Conservation (phyloP, 1,140 invertebrate genomes). For the Argopecten irradians region DNA sequence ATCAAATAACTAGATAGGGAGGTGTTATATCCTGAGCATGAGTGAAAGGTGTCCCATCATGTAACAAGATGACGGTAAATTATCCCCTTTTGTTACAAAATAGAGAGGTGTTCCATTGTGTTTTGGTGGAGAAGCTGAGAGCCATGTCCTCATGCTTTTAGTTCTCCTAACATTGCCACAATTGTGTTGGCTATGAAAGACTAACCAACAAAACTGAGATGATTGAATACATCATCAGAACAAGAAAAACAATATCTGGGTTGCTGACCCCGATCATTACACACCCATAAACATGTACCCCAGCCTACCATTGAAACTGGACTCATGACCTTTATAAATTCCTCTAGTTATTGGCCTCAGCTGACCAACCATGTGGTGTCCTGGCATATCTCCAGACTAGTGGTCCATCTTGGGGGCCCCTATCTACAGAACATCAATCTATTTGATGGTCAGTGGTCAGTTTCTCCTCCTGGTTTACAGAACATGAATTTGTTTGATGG, state of each 20-base stretch:
- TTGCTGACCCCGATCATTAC: not conserved
- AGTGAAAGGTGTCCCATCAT: not conserved
- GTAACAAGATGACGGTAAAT: no score
- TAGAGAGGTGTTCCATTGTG: not conserved
- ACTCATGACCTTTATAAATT: not conserved
- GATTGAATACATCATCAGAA: not conserved
- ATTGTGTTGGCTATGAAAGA: not conserved
- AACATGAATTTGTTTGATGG: constrained; percentile 1
- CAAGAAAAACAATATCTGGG: not conserved
- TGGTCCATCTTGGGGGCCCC: not conserved
- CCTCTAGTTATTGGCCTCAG: not conserved
- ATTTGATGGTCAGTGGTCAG: constrained; percentile 7
- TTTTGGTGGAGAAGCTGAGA: no score
- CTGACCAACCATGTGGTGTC: not conserved
- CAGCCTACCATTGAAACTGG: not conserved
- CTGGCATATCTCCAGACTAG: not conserved
- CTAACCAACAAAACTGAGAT: not conserved
- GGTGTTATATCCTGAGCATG: not conserved
- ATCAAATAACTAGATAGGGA: not conserved
- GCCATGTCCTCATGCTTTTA: no score
- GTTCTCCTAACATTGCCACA: no score
- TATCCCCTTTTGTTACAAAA: no score
- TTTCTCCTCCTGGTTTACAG: no score
- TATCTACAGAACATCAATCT: not conserved
- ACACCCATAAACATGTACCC: not conserved